Evolutionary conservation across 1,140 invertebrate genomes (phyloP).

Genomic region (Drosophila albomicans): DNA sequence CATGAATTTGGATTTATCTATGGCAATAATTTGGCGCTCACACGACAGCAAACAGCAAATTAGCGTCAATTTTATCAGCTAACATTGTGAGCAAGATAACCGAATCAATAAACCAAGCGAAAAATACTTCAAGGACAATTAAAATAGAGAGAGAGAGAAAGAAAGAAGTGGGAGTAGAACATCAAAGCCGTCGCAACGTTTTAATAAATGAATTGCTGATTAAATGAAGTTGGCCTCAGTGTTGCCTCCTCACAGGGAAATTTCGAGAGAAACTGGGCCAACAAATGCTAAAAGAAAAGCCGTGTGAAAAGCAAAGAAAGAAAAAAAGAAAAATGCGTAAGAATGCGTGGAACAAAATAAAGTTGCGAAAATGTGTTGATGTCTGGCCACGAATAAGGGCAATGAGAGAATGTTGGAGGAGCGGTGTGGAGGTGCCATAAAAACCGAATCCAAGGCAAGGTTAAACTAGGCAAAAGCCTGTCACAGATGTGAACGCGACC

Average conservation of each 20-base stretch:
- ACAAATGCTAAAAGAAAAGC: conserved; percentile 27
- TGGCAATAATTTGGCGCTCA: conserved; percentile 46
- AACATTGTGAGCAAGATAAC: conserved; percentile 1
- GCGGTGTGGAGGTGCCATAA: conserved; percentile 25
- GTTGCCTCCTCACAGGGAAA: not conserved
- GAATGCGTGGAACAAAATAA: conserved; percentile 76
- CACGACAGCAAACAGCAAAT: conserved; percentile 60
- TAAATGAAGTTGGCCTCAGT: conserved; percentile 59
- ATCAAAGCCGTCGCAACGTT: conserved; percentile 46
- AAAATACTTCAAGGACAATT: conserved; percentile 42
- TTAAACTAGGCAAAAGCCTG: conserved; percentile 49
- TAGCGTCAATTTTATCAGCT: conserved; percentile 44
- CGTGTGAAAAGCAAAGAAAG: conserved; percentile 39
- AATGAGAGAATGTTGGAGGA: not conserved
- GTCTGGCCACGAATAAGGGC: conserved; percentile 13
- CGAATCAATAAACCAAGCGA: conserved; percentile 67
- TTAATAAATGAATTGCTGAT: conserved; percentile 76
- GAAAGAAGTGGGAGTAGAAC: conserved; percentile 4
- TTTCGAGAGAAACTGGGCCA: conserved; percentile 33
- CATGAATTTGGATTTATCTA: conserved; percentile 53
- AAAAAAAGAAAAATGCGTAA: conserved; percentile 20
- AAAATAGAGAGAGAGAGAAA: conserved; percentile 5
- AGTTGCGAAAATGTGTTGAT: conserved; percentile 57
- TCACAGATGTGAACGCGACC: conserved; percentile 59
- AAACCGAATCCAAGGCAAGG: conserved; percentile 50